Evolutionary conservation across 2,797 vertebrate genomes (phyloP).

Genomic region (Margarornis squamiger): DNA sequence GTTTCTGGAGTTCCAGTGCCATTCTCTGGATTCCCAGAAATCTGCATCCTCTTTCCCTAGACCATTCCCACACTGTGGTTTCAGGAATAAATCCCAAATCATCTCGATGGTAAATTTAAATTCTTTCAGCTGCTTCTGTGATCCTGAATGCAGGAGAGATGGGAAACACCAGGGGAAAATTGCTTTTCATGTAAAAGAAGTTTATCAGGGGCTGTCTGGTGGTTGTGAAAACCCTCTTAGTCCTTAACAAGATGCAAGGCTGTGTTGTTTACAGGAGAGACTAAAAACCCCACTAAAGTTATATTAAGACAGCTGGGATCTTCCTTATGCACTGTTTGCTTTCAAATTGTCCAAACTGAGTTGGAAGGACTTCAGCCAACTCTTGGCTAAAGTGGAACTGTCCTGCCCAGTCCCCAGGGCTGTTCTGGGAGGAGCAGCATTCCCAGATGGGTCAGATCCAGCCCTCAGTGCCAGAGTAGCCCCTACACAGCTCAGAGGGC

Average conservation of each 20-base stretch:
- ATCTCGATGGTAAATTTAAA: background rate
- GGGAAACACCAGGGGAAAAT: background rate
- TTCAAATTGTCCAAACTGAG: background rate
- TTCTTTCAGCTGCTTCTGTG: background rate
- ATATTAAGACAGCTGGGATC: background rate
- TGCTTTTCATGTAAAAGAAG: background rate
- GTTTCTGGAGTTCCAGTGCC: background rate
- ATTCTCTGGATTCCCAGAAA: background rate
- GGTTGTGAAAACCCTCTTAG: background rate
- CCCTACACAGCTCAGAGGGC: rapidly evolving
- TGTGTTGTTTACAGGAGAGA: background rate
- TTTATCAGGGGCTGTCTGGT: background rate
- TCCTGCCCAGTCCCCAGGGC: background rate
- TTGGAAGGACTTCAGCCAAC: background rate
- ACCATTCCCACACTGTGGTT: rapidly evolving
- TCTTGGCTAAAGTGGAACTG: background rate
- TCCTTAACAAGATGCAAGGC: background rate
- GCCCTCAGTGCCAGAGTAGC: background rate
- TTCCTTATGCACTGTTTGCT: background rate
- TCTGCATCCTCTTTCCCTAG: background rate
- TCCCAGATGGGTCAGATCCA: no score
- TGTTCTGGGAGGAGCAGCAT: background rate
- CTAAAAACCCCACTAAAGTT: background rate
- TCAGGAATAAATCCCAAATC: background rate
- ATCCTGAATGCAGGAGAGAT: background rate